These are phyloP conservation scores for Eilema depressum DNA, from an alignment of 2,888 invertebrate species.

Conservation along the genomic window DNA sequence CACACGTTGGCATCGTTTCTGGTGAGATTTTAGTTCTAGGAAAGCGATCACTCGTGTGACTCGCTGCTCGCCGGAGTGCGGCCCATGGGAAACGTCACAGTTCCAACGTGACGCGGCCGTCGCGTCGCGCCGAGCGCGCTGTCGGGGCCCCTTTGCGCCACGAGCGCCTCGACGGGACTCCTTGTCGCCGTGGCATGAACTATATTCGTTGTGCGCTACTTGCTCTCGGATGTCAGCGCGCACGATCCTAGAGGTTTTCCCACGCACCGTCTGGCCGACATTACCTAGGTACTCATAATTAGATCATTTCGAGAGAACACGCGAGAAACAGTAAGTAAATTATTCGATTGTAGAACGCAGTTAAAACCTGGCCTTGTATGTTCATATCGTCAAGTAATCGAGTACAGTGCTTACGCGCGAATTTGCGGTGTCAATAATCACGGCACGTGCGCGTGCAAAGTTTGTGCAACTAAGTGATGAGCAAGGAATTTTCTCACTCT, in stretches of 20 bases:
- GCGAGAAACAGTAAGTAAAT: neutral
- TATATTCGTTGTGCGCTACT: no score
- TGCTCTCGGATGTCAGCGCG: neutral
- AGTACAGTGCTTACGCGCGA: no score
- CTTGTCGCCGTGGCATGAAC: no score
- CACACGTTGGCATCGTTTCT: constrained; percentile 13
- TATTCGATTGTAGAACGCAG: neutral
- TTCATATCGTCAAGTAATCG: neutral
- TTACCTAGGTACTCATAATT: neutral
- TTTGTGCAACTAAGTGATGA: neutral
- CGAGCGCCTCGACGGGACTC: no score
- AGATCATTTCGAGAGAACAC: neutral
- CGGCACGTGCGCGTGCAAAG: neutral
- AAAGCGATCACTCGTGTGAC: neutral
- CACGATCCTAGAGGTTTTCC: neutral
- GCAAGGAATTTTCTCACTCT: neutral
- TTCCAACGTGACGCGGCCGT: no score
- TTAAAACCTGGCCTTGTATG: neutral
- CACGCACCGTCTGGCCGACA: neutral
- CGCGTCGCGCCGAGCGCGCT: no score
- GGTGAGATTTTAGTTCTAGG: constrained; percentile 18
- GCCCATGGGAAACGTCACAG: no score
- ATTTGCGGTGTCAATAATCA: neutral
- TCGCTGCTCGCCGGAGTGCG: no score
- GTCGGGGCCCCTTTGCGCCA: no score